Evolutionary conservation across 2,797 vertebrate species (phyloP).

Genomic region (Notolepis coatsorum): DNA sequence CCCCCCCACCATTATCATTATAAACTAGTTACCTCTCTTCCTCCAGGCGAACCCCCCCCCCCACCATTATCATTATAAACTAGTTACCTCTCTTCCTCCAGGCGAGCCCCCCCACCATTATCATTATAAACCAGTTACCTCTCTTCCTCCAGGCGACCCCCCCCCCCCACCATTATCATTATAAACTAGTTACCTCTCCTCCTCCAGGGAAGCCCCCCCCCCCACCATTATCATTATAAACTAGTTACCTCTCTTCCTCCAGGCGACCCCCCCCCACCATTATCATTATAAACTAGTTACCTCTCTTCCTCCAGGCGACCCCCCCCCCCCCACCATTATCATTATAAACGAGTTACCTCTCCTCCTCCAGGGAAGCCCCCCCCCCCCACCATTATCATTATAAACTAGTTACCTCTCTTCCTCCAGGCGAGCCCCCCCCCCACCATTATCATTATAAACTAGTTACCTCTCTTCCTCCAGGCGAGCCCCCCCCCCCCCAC

Average conservation of each 20-base stretch:
- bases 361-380: slow-evolving; percentile 96
- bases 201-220: slow-evolving; percentile 96
- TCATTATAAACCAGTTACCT: slow-evolving; percentile 54
- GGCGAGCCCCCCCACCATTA: slow-evolving; percentile 96
- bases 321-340: slow-evolving; percentile 97
- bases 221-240: no score
- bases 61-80: no score
- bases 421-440: slow-evolving; percentile 95
- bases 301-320: slow-evolving; percentile 95
- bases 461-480: slow-evolving; percentile 91
- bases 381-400: no score
- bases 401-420: slow-evolving; percentile 84
- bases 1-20: no score
- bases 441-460: no score
- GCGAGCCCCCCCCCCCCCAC: slow-evolving; percentile 97
- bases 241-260: slow-evolving; percentile 88
- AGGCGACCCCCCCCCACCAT: slow-evolving; percentile 96
- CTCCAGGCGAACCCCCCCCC: slow-evolving; percentile 96
- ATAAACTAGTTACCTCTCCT: slow-evolving; percentile 81
- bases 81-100: slow-evolving; percentile 90
- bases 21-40: slow-evolving; percentile 84
- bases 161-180: slow-evolving; percentile 94
- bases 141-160: slow-evolving; percentile 96
- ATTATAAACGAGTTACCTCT: slow-evolving; percentile 69
- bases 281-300: slow-evolving; percentile 35